Evolutionary conservation across 1,140 invertebrate genomes (phyloP).

Genomic region (Calephelis virginiensis): DNA sequence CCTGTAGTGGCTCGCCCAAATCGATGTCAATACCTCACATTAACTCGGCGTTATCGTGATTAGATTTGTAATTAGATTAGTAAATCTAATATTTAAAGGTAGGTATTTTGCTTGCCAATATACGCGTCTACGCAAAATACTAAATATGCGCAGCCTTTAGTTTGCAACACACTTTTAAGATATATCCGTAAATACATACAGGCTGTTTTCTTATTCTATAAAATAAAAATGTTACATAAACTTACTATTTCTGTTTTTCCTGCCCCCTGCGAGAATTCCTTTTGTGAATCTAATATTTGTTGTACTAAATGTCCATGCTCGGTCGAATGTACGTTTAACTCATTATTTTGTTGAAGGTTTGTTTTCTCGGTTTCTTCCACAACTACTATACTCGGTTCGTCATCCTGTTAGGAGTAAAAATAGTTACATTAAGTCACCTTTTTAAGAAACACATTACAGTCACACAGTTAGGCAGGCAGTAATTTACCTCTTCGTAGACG

Average conservation of each 20-base stretch:
- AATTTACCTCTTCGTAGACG: conserved; percentile 70
- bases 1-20: too few relatives aligned
- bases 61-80: too few relatives aligned
- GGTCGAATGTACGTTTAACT: conserved; percentile 47
- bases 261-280: conserved; percentile 74
- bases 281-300: conserved; percentile 89
- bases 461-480: not conserved
- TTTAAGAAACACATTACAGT: too few relatives aligned
- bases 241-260: conserved; percentile 78
- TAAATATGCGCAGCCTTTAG: too few relatives aligned
- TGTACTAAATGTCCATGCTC: conserved; percentile 87
- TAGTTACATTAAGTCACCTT: conserved; percentile 7
- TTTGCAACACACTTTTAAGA: too few relatives aligned
- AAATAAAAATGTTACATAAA: conserved; percentile 13
- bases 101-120: too few relatives aligned
- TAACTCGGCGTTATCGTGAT: too few relatives aligned
- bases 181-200: too few relatives aligned
- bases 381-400: conserved; percentile 79
- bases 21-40: too few relatives aligned
- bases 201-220: too few relatives aligned
- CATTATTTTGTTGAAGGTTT: conserved; percentile 36
- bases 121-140: too few relatives aligned
- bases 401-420: conserved; percentile 65
- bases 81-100: too few relatives aligned
- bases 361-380: conserved; percentile 57